Conservation (phyloP, 2,888 invertebrate species). For the Epistrophe eligans region DNA sequence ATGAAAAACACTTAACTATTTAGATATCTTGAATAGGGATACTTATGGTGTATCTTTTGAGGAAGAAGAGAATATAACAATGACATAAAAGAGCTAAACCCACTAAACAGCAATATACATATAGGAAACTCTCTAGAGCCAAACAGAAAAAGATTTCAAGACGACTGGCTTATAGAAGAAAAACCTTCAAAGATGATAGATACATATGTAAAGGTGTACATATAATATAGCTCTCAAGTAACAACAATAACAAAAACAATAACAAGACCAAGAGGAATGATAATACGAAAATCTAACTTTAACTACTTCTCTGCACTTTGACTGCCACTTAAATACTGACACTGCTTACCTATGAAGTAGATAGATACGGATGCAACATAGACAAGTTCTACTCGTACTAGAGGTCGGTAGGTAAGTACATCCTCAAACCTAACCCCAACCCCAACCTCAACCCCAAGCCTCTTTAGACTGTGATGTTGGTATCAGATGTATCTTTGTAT, state of each 20-base stretch:
- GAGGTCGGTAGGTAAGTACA: conserved; percentile 19
- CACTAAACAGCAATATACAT: conserved; percentile 48
- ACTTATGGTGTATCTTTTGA: conserved; percentile 49
- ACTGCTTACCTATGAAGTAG: conserved; percentile 45
- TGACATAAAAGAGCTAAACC: conserved; percentile 45
- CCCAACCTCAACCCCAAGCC: neutral
- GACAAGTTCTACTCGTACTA: conserved; percentile 8
- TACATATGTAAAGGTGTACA: neutral
- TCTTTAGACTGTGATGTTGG: neutral
- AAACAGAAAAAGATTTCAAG: conserved; percentile 35
- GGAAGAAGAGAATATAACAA: conserved; percentile 27
- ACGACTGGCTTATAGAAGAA: conserved; percentile 19
- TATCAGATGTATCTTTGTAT: conserved; percentile 33
- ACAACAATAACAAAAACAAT: no score
- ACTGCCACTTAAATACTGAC: conserved; percentile 60
- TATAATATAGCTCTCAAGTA: conserved; percentile 11
- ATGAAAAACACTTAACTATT: conserved; percentile 66
- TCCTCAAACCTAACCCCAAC: neutral
- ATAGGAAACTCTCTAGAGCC: neutral
- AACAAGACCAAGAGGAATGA: conserved; percentile 5
- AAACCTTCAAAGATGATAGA: conserved; percentile 46
- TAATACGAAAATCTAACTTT: conserved; percentile 53
- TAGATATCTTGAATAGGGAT: conserved; percentile 51
- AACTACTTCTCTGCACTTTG: conserved; percentile 64
- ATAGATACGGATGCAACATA: conserved; percentile 47